Conservation (phyloP, 2,797 vertebrate genomes). For the Onychomys leucogaster region DNA sequence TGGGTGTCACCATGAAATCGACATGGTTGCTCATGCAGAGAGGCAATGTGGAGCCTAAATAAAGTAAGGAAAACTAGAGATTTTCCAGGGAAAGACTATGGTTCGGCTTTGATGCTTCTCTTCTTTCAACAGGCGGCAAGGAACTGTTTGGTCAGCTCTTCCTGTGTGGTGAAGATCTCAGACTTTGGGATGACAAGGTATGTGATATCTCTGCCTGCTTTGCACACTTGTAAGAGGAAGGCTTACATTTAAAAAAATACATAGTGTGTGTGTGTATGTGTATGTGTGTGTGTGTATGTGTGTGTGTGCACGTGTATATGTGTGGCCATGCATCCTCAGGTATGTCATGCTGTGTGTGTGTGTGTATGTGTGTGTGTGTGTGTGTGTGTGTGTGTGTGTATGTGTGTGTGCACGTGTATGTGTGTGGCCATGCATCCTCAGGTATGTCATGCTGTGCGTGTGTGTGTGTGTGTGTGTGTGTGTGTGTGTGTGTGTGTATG, state of each 20-base stretch:
- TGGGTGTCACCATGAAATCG: background rate
- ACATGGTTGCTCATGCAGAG: background rate
- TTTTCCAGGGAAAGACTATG: background rate
- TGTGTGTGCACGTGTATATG: too few relatives aligned
- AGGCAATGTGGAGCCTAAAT: background rate
- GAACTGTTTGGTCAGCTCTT: constrained; percentile 92
- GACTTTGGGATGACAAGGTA: constrained; percentile 96
- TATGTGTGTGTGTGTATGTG: background rate
- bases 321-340: too few relatives aligned
- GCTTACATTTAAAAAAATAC: background rate
- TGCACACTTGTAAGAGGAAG: background rate
- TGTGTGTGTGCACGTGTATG: background rate
- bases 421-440: background rate
- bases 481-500: background rate
- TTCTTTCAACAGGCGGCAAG: constrained; percentile 91
- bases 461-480: background rate
- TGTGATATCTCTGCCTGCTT: fast-evolving
- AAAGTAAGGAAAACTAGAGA: background rate
- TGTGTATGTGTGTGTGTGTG: background rate
- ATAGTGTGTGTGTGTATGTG: background rate
- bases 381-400: too few relatives aligned
- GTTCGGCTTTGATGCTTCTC: constrained; percentile 40
- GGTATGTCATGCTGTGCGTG: background rate
- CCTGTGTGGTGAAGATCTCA: constrained; percentile 92
- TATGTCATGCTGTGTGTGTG: too few relatives aligned